Evolutionary conservation across 2,888 invertebrate species (phyloP).

Genomic region (Invenusta paracnida): DNA sequence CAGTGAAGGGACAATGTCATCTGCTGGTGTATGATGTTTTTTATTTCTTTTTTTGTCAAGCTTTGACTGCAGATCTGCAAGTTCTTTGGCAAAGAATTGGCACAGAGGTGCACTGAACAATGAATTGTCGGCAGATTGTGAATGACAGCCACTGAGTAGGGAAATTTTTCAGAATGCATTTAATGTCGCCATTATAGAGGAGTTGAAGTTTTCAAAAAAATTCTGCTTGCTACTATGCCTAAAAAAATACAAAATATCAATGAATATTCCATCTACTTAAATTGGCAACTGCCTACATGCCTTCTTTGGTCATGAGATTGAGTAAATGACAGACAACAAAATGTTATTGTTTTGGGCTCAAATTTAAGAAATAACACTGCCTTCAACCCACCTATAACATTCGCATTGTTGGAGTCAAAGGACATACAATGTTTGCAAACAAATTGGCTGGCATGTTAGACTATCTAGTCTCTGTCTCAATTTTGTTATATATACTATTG

Average conservation of each 20-base stretch:
- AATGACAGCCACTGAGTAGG: conserved; percentile 29
- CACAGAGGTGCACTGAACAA: conserved; percentile 4
- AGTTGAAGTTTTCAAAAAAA: conserved; percentile 10
- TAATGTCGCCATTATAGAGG: background rate
- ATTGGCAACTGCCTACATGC: conserved; percentile 28
- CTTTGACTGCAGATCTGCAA: background rate
- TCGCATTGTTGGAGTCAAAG: background rate
- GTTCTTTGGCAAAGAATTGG: background rate
- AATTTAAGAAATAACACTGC: background rate
- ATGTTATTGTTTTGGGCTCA: conserved; percentile 7
- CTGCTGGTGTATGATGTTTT: background rate
- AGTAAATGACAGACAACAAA: conserved; percentile 27
- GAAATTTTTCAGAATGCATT: conserved; percentile 3
- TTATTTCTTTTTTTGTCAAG: background rate
- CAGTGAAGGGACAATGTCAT: background rate
- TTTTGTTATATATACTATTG: too few species aligned
- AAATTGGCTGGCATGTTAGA: too few species aligned
- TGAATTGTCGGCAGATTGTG: background rate
- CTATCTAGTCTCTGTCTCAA: too few species aligned
- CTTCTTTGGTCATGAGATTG: background rate
- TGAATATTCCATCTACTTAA: background rate
- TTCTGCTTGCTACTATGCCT: background rate
- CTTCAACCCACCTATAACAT: background rate
- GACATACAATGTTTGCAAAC: background rate
- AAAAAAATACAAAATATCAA: conserved; percentile 25